phyloP scores from a whole-genome alignment of 35 echinoderm and acorn worm species.

The Amphiura filiformis region DNA sequence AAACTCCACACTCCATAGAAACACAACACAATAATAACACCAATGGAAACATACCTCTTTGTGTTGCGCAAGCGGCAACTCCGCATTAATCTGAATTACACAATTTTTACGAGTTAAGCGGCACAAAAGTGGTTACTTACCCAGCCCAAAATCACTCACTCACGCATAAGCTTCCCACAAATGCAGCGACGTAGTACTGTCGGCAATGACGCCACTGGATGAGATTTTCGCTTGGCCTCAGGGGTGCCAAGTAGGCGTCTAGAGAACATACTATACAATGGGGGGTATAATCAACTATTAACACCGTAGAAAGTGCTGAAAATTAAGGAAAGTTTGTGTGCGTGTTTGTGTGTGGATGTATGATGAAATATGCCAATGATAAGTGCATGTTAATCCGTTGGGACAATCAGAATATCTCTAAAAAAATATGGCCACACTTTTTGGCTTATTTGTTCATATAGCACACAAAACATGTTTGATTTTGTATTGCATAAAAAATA shows the following conservation, averaged over 20 bases:
- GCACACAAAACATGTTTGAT: too few species aligned
- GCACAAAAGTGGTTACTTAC: conserved; percentile 4
- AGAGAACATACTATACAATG: conserved; percentile 10
- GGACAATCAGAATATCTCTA: too few species aligned
- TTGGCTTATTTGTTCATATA: too few species aligned
- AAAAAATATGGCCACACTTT: too few species aligned
- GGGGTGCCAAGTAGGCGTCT: not conserved
- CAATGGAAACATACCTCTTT: too few species aligned
- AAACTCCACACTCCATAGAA: too few species aligned
- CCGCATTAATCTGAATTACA: not conserved
- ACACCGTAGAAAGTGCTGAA: not conserved
- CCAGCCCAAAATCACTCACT: not conserved
- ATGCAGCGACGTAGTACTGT: too few species aligned
- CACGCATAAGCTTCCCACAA: not conserved
- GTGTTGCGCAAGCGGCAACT: too few species aligned
- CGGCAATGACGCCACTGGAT: conserved; percentile 3
- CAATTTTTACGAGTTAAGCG: not conserved
- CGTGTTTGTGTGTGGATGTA: not conserved
- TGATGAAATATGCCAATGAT: too few species aligned
- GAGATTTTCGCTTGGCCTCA: not conserved
- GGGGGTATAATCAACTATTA: conserved; percentile 4
- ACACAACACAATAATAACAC: too few species aligned
- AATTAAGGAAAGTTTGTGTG: not conserved
- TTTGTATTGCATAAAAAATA: too few species aligned
- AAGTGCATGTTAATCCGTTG: too few species aligned